Evolutionary conservation across 2,888 invertebrate genomes (phyloP), one percentile per base, ranked within the genome.

Genomic region (Fragum sueziense): DNA sequence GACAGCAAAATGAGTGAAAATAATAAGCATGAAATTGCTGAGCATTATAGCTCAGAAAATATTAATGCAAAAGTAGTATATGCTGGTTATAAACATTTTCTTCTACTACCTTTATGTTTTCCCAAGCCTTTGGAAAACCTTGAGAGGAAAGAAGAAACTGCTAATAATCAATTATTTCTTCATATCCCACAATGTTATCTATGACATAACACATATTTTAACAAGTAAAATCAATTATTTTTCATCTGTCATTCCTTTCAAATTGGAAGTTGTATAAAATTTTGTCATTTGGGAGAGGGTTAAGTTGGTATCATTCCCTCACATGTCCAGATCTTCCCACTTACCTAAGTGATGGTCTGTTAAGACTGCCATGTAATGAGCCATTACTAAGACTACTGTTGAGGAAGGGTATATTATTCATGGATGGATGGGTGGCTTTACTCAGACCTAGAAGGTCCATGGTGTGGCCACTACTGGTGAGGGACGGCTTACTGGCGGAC

Each of bases 361-460:
- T 85, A 17, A 86, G 76, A 61, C 83, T 83, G 37, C 80, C 73
- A 68, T 83, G 84, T 37, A 84, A 73, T 1, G 85, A 84, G 14
- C 82, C 82, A 71, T 82, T 80, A 57, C 78, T 77, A 22, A 84
- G 76, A 52, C 85, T 84, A 57, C 79, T 80, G 61, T 85, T 79
- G 20, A 83, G 70, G 61, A 85, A 84, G 54, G 77, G 52, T 54
- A 79, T 68, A 51, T 80, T 79, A 59, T 74, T 54, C 41, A 85
- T 79, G 52, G 84, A 78, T 11, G 82, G 80, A 62, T 79, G 83
- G 4, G 89, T 85, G 33, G 87, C 86, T 78, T 90, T 90, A 82
- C 88, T 91, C 22, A 91, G 80, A 1, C 91, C 90, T n/a, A 90
- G 84, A 22, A 91, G 81, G 72, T 91, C 90, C 74, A 88, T 80